Evolutionary conservation across 2,113 vertebrate genomes (phyloP), one percentile per base, ranked within the genome.

Genomic region (Hydropotes inermis): DNA sequence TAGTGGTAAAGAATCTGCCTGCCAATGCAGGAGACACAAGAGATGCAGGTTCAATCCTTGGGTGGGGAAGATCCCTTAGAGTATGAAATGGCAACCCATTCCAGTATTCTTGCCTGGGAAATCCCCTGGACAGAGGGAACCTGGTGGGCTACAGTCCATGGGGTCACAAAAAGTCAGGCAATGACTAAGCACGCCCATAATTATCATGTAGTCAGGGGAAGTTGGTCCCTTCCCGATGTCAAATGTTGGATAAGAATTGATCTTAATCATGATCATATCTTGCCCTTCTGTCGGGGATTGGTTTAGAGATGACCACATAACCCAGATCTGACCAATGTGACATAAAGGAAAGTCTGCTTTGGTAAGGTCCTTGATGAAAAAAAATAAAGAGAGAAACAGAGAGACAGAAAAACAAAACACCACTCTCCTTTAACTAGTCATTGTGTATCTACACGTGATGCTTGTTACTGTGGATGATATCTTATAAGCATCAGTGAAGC

Each of bases 281-380:
- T 50, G 28, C 54, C 74, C 47, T 87, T 78, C 64, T 79, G 21
- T 78, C 15, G 52, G 21, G 88, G 50, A 85, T 17, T 55, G 27
- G 5, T 64, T 89, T 89, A 60, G 27, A 60, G n/a, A 89, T 70
- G 23, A 55, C 6, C 28, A 67, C 28, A 52, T 45, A 52, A 89
- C 16, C 3, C 70, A 58, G 27, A 89, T 52, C 79, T 93, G 43
- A 93, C 67, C 14, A 95, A 47, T 36, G 5, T 70, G n/a, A 93
- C 43, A 93, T 19, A 86, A 95, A 84, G 43, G 12, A n/a, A 92
- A 93, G n/a, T 93, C 81, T 55, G n/a, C 33, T 79, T 89, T 95
- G 36, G 21, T 85, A 92, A 92, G 39, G 27, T 33, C 17, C 25
- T 88, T 89, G 23, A 36, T 67, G 43, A 95, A 16, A 25, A 60